A percentile compares a stretch with the other conserved stretches of the same genome.
phyloP scores from a whole-genome alignment of 2,113 vertebrate species.

The Uria aalge region DNA sequence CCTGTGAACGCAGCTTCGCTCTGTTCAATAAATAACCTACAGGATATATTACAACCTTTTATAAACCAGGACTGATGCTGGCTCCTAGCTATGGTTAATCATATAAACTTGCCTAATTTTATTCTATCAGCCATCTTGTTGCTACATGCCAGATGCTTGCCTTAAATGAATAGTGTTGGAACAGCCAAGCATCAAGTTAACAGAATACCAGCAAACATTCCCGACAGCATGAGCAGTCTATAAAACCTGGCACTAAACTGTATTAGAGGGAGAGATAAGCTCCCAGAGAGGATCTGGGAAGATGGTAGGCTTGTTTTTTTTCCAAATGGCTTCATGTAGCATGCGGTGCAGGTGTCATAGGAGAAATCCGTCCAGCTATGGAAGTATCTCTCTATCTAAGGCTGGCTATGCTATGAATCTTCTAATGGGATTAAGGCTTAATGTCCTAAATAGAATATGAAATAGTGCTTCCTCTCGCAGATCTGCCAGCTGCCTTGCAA shows the following conservation, averaged over 20 bases:
- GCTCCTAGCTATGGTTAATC: slow-evolving; percentile 58
- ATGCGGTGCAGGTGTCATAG: not conserved
- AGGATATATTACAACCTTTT: not conserved
- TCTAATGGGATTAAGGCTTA: slow-evolving; percentile 61
- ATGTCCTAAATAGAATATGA: slow-evolving; percentile 62
- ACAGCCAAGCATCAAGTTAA: slow-evolving; percentile 67
- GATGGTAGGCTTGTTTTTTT: not conserved
- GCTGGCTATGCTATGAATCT: slow-evolving; percentile 47
- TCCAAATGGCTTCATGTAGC: slow-evolving; percentile 6
- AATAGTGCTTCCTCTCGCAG: slow-evolving; percentile 27
- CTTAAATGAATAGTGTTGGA: slow-evolving; percentile 63
- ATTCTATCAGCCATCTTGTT: slow-evolving; percentile 63
- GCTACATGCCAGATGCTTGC: slow-evolving; percentile 67
- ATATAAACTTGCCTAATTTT: slow-evolving; percentile 62
- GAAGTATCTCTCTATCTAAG: slow-evolving; percentile 35
- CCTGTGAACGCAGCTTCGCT: not conserved
- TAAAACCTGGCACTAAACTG: slow-evolving; percentile 63
- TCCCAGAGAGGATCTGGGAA: slow-evolving; percentile 25
- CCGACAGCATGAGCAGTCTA: slow-evolving; percentile 64
- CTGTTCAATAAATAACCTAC: not conserved
- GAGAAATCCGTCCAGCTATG: slow-evolving; percentile 20
- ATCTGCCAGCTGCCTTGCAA: slow-evolving; percentile 67
- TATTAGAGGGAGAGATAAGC: slow-evolving; percentile 39
- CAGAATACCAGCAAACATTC: slow-evolving; percentile 65
- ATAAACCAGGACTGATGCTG: slow-evolving; percentile 2